Base-by-base conservation (phyloP, 2,797 vertebrate genomes). In the Halcyon chelicuti region DNA sequence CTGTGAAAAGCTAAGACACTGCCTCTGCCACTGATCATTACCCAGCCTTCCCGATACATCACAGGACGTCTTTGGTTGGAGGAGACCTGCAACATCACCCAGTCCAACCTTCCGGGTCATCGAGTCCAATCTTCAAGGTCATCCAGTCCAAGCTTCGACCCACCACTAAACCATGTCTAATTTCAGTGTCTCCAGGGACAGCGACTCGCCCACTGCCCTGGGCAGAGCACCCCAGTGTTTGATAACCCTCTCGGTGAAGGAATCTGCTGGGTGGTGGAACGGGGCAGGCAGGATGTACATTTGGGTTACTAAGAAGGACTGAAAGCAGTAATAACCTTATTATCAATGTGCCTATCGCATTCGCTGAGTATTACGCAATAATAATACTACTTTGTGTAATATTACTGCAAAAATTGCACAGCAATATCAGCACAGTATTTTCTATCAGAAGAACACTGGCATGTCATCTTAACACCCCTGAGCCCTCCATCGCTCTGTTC, bases 381-480 rank as follows among this genome's bases (percentile, higher is more conserved):
- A 72, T 5, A 9, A 10, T 49, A 51, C 26, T 51, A 51, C 26
- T 51, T 28, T 28, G 49, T 26, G 28, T 28, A 51, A 51, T 51
- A 51, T 10, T 28, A 28, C 28, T 51, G 49, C 26, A 28, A 16
- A 28, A 51, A 51, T 51, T 17, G 10, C 14, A 14, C 49, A 51
- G 49, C 10, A 51, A 51, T 28, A 68, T 12, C 21, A 66, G 22
- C 22, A 88, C 31, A 84, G 5, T 19, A 57, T 55, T 84, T 67
- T 52, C 51, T 28, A 63, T 47, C 70, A 52, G 33, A 60, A 54
- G 42, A 63, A 44, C 26, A 90, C 20, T 14, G 66, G 47, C 49
- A 28, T 0, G 0, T 46, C 49, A 74, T 15, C 39, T 39, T 23
- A 23, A 23, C 3, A 3, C 11, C 68, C 17, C 49, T 61, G 31